These are phyloP conservation scores for Cataglyphis altisquamis DNA, from an alignment of 2,888 invertebrate species.

Conservation along the genomic window DNA sequence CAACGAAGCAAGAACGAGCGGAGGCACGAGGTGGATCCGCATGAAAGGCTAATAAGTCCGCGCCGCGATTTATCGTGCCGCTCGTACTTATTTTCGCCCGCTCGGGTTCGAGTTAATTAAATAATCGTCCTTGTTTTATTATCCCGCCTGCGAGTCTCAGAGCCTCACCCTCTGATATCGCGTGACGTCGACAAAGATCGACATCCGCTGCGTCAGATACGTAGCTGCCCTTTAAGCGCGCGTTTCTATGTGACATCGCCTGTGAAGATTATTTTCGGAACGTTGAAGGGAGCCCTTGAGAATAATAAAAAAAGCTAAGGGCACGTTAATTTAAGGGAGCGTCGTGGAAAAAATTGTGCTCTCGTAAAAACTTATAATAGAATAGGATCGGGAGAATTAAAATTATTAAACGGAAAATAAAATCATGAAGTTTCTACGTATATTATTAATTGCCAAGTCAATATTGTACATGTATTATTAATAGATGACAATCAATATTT, in stretches of 20 bases:
- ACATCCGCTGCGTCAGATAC: slow-evolving; percentile 34
- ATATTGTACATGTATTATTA: background rate
- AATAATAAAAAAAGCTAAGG: slow-evolving; percentile 39
- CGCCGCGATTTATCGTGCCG: slow-evolving; percentile 61
- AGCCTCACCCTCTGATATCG: slow-evolving; percentile 5
- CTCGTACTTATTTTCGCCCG: slow-evolving; percentile 41
- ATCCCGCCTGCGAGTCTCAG: slow-evolving; percentile 3
- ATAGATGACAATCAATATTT: background rate
- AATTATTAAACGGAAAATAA: background rate
- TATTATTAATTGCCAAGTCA: background rate
- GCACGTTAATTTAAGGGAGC: slow-evolving; percentile 39
- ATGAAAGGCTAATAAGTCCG: slow-evolving; percentile 70
- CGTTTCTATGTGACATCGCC: slow-evolving; percentile 32
- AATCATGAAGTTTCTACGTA: background rate
- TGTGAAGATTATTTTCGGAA: slow-evolving; percentile 45
- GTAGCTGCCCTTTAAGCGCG: slow-evolving; percentile 35
- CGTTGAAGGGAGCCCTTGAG: slow-evolving; percentile 30
- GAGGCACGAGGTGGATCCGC: slow-evolving; percentile 54
- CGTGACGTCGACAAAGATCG: slow-evolving; percentile 42
- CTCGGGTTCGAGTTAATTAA: slow-evolving; percentile 61
- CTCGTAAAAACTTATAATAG: background rate
- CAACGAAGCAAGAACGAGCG: slow-evolving; percentile 68
- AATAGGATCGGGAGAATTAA: background rate
- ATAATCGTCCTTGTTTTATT: slow-evolving; percentile 59
- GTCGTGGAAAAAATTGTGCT: slow-evolving; percentile 12